phyloP scores from a whole-genome alignment of 2,797 vertebrate genomes.

The Odontamblyopus rebecca region DNA sequence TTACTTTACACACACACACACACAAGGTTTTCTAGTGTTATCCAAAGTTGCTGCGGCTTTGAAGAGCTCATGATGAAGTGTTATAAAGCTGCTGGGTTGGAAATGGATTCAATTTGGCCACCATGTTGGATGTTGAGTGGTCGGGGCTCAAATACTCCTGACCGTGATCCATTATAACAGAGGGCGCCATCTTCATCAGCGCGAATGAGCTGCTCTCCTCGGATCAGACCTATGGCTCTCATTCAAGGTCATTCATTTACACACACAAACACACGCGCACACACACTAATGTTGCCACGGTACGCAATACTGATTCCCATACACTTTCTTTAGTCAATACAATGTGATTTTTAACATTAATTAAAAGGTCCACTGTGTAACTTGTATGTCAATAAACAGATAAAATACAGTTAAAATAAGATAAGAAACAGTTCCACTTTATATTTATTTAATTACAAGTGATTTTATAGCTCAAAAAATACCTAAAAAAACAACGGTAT shows the following conservation, averaged over 20 bases:
- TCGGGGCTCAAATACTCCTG: conserved; percentile 35
- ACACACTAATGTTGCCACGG: background rate
- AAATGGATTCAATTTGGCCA: conserved; percentile 18
- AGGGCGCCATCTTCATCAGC: conserved; percentile 54
- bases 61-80: conserved; percentile 5
- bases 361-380: too few species aligned
- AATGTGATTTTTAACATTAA: too few species aligned
- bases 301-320: too few species aligned
- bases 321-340: too few species aligned
- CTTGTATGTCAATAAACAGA: too few species aligned
- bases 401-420: too few species aligned
- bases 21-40: background rate
- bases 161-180: conserved; percentile 54
- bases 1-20: background rate
- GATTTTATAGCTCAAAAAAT: too few species aligned
- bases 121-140: conserved; percentile 32
- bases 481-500: too few species aligned
- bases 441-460: too few species aligned
- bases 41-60: background rate
- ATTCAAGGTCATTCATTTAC: conserved; percentile 47
- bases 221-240: conserved; percentile 46
- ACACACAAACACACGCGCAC: conserved; percentile 23
- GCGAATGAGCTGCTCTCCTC: conserved; percentile 50
- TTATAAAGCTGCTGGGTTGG: background rate
- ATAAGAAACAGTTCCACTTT: too few species aligned